Base-by-base conservation (phyloP, 2,888 invertebrate species). In the Pasiphila rectangulata region DNA sequence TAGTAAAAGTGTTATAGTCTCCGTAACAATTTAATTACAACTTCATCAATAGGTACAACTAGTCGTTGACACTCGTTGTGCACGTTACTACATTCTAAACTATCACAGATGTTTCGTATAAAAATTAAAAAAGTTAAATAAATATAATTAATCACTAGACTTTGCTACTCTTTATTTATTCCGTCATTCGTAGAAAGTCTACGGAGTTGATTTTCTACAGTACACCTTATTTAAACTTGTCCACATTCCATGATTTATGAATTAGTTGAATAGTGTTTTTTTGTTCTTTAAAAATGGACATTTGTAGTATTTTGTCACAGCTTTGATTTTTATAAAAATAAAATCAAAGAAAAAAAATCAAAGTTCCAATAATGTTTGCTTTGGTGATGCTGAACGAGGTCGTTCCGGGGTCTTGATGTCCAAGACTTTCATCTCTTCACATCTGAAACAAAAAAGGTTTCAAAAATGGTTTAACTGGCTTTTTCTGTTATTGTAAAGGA, bases 341-440 rank as follows among this genome's bases (percentile, higher is more conserved):
- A 6, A 20, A 29, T 41, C 29, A 39, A 51, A 51, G 48, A n/a
- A 30, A 45, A 27, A 27, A 46, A 34, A 51, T 81, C 74, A 87
- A 53, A 86, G 76, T 60, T 87, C 85, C 35, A 88, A 62, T 6
- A 88, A 69, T 10, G 79, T 71, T 17, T 83, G 85, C 54, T 78
- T 83, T 9, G 87, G 87, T 15, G 86, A 79, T 23, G 66, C 64
- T 1, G 87, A 79, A 4, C 81, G 74, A 20, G 84, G 71, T 59
- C 79, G 69, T 16, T 80, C 78, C n/a, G 75, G 67, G 2, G 73
- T 69, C 55, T 75, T 83, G 46, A 74, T 66, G 36, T 78, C 75
- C 47, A 88, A 61, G 6, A 87, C 81, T 50, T 79, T 80, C 88
- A 88, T 88, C 61, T 88, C 88, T 70, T 88, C 87, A 51, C 79